Conservation (phyloP, 2,888 invertebrate genomes). For the Gortyna flavago region DNA sequence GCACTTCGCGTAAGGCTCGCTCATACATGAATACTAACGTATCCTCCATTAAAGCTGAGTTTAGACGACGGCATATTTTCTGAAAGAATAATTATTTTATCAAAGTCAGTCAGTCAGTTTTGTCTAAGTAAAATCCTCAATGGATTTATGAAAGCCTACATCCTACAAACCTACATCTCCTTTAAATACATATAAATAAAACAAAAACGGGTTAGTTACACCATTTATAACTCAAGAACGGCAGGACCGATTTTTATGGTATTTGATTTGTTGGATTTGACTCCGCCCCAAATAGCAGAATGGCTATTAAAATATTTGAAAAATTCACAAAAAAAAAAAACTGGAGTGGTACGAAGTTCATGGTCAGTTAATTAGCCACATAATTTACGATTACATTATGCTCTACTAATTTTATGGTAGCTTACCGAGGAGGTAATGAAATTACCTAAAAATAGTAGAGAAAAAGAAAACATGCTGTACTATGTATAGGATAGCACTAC, state of each 20-base stretch:
- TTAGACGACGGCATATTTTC: conserved; percentile 87
- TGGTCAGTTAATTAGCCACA: neutral
- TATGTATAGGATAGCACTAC: too few relatives aligned
- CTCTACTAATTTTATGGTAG: neutral
- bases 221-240: neutral
- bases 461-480: too few relatives aligned
- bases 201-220: too few relatives aligned
- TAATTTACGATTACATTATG: neutral
- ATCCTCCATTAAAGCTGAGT: conserved; percentile 89
- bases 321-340: neutral
- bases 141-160: neutral
- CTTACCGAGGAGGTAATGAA: neutral
- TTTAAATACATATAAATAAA: too few relatives aligned
- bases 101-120: too few relatives aligned
- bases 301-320: too few relatives aligned
- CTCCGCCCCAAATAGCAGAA: neutral
- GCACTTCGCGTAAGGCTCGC: conserved; percentile 87
- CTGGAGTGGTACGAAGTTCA: neutral
- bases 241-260: neutral
- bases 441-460: neutral
- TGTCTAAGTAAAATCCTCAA: neutral
- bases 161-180: neutral
- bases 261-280: neutral
- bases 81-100: conserved; percentile 48
- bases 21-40: conserved; percentile 89